Evolutionary conservation across 2,797 vertebrate species (phyloP), one percentile per base, ranked within the genome.

Genomic region (Halcyon badia): DNA sequence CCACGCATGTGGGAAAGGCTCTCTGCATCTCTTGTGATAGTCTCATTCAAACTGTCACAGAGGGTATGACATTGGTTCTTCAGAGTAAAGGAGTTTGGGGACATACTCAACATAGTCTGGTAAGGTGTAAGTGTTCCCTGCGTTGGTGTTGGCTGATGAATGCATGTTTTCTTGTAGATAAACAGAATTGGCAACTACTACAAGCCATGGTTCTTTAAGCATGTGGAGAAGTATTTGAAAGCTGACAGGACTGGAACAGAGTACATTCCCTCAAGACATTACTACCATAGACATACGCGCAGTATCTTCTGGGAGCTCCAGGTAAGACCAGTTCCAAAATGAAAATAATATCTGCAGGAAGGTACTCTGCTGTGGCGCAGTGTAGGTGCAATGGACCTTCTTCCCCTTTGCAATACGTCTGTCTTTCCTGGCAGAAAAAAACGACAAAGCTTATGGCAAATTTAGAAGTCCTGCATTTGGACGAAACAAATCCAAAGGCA

Each of bases 251-350:
- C 92, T 21, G 99, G 98, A 70, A 98, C 98, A 19, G 99, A 99
- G 64, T 99, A 99, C 97, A 99, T 99, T 94, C 99, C 99, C 54
- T 97, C 99, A 70, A 98, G 99, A 62, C 99, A 99, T 35, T 99
- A 99, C 95, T 99, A 99, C 94, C 99, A 99, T 96, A 98, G 99
- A 80, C 99, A 99, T 96, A 99, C 99, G 5, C 99, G 99, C 92
- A 99, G 99, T 97, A 99, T 99, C 98, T 99, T 99, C 98, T 99
- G 99, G 99, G 99, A 99, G 96, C 98, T 99, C 52, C 99, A 99
- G 98, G 99, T 99, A 98, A 97, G 96, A 76, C 25, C 48, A 19
- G 5, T 69, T n/a, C 28, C 49, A 82, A 70, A 90, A 57, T 39
- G 28, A 42, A 54, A 5, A 49, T 70, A 17, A 48, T 14, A 57